Evolutionary conservation across 2,888 invertebrate species (phyloP), one percentile per base, ranked within the genome.

Genomic region (Phalera bucephala): DNA sequence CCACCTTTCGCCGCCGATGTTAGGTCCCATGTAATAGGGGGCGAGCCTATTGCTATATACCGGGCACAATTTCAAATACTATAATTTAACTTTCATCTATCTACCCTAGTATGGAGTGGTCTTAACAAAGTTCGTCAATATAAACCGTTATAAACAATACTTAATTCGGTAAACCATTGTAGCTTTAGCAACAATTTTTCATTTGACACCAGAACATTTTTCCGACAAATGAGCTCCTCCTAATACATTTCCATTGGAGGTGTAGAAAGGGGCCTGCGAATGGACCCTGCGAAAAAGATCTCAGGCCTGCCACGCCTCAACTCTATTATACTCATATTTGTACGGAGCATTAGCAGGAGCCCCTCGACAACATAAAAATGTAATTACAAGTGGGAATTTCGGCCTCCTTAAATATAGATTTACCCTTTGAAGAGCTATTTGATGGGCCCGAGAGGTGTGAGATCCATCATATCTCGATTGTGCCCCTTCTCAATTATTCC

Each of bases 371-470:
- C 68, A 86, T 85, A 86, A 87, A 86, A 86, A 87, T 79, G 84
- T 84, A 86, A 87, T 86, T 86, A 86, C 80, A 78, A 79, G 70
- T 58, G 64, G 67, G 70, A 82, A 77, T 64, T 80, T 78, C 63
- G 54, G 52, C 65, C 78, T 79, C 84, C 84, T 86, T 80, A 87
- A 84, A 87, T 84, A 85, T 82, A 86, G 83, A 87, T 87, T 86
- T 87, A 86, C 86, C 83, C 84, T 84, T 84, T 82, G 75, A 70
- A 80, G 74, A 77, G 76, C 69, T 71, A 76, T 80, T 81, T 76
- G 77, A 80, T 79, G 68, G 80, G 71, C 68, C 62, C 55, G 65
- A 61, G 69, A 83, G 81, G 84, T 84, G 83, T 80, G 73, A 85
- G 82, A 84, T 84, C 81, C 78, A 87, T 86, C 81, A 86, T 83